Evolutionary conservation across 92 coral and sea anemone species (phyloP).

Genomic region (Diadumene lineata): DNA sequence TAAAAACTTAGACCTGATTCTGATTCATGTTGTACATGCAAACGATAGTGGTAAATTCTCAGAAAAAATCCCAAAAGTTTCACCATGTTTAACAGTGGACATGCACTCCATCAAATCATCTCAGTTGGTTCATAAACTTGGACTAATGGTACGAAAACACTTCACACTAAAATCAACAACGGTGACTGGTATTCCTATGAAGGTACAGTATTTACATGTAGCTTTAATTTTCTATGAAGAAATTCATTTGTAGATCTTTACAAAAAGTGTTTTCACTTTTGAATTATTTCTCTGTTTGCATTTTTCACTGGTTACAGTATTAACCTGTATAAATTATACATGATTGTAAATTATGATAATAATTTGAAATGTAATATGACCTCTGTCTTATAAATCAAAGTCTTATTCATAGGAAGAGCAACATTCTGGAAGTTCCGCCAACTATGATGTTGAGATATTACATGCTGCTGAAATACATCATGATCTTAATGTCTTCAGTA

Average conservation of each 20-base stretch:
- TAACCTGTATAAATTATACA: too few relatives aligned
- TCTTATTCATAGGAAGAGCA: slow-evolving; percentile 82
- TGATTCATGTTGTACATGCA: slow-evolving; percentile 79
- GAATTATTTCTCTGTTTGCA: too few relatives aligned
- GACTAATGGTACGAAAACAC: slow-evolving; percentile 84
- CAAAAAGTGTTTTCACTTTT: too few relatives aligned
- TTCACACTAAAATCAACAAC: slow-evolving; percentile 91
- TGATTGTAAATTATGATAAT: too few relatives aligned
- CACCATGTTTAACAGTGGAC: slow-evolving; percentile 56
- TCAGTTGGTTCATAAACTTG: slow-evolving; percentile 78
- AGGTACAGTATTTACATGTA: slow-evolving; percentile 42
- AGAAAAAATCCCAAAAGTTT: slow-evolving; percentile 79
- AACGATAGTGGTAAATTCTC: slow-evolving; percentile 75
- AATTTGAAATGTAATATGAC: too few relatives aligned
- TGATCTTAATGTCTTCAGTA: slow-evolving; percentile 83
- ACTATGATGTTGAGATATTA: slow-evolving; percentile 94
- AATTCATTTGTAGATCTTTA: too few relatives aligned
- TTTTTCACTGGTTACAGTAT: too few relatives aligned
- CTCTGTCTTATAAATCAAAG: neutral
- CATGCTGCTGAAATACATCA: slow-evolving; percentile 92
- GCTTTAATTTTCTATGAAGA: neutral
- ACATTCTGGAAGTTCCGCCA: slow-evolving; percentile 98
- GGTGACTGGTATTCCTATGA: slow-evolving; percentile 99
- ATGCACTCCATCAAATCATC: slow-evolving; percentile 83
- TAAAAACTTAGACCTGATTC: slow-evolving; percentile 66